These are phyloP conservation scores for Silurus asotus DNA, from an alignment of 2,113 vertebrate genomes.

Conservation along the genomic window DNA sequence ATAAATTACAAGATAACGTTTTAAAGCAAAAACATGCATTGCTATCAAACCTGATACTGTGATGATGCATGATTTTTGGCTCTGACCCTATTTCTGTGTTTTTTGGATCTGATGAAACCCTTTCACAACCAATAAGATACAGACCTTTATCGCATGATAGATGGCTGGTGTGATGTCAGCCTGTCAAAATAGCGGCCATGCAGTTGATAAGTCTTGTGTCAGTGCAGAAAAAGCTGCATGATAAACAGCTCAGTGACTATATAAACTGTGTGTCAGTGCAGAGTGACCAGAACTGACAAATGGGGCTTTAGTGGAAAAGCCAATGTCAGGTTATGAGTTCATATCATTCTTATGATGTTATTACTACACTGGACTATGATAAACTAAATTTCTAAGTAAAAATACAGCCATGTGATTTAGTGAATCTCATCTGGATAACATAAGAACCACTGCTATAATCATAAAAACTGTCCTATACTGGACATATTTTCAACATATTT, in stretches of 20 bases:
- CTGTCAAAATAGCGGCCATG: slow-evolving; percentile 20
- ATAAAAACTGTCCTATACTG: background rate
- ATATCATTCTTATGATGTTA: slow-evolving; percentile 3
- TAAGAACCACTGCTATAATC: background rate
- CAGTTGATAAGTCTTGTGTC: slow-evolving; percentile 30
- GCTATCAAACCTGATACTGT: background rate
- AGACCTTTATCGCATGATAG: slow-evolving; percentile 16
- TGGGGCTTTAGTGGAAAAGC: slow-evolving; percentile 3
- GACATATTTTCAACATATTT: background rate
- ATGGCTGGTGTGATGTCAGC: slow-evolving; percentile 24
- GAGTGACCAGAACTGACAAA: slow-evolving; percentile 31
- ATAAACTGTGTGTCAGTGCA: slow-evolving; percentile 33
- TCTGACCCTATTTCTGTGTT: slow-evolving; percentile 10
- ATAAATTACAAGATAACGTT: background rate
- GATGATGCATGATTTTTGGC: background rate
- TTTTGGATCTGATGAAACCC: slow-evolving; percentile 14
- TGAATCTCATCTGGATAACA: background rate
- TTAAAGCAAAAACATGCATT: background rate
- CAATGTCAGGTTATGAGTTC: slow-evolving; percentile 17
- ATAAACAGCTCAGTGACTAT: slow-evolving; percentile 25
- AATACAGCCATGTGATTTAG: background rate
- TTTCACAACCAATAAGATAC: slow-evolving; percentile 16
- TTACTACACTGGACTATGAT: background rate
- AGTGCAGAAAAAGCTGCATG: slow-evolving; percentile 22
- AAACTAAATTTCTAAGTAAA: background rate